Conservation (phyloP, 2,797 vertebrate species). For the Taenioides sp. region DNA sequence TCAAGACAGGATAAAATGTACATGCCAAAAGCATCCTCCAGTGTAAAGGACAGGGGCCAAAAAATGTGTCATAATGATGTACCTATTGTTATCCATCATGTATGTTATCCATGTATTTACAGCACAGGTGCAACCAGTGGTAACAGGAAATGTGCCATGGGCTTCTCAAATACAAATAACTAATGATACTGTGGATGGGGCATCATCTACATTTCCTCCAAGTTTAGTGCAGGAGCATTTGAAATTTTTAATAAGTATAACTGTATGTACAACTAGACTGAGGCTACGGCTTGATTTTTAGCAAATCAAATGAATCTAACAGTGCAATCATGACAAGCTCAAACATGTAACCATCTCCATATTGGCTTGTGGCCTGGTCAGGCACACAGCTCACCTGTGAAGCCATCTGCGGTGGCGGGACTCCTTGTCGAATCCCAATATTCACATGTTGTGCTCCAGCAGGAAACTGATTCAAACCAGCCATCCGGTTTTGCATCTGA, state of each 20-base stretch:
- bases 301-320: not conserved
- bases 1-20: not conserved
- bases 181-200: no score
- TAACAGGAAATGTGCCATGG: no score
- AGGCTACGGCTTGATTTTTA: not conserved
- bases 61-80: no score
- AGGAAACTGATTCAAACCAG: constrained; percentile 85
- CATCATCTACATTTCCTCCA: no score
- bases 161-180: no score
- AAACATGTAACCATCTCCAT: not conserved
- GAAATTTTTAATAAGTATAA: no score
- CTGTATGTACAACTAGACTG: not conserved
- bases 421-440: constrained; percentile 83
- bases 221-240: no score
- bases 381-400: constrained; percentile 79
- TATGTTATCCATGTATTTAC: no score
- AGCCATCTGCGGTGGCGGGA: constrained; percentile 83
- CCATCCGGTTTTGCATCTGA: constrained; percentile 89
- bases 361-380: not conserved
- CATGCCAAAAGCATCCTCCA: not conserved
- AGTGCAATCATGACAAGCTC: no score
- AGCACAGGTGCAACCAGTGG: no score
- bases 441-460: constrained; percentile 78
- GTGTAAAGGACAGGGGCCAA: no score
- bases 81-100: no score